Conservation (phyloP, 2,113 vertebrate species). For the Neofelis nebulosa region DNA sequence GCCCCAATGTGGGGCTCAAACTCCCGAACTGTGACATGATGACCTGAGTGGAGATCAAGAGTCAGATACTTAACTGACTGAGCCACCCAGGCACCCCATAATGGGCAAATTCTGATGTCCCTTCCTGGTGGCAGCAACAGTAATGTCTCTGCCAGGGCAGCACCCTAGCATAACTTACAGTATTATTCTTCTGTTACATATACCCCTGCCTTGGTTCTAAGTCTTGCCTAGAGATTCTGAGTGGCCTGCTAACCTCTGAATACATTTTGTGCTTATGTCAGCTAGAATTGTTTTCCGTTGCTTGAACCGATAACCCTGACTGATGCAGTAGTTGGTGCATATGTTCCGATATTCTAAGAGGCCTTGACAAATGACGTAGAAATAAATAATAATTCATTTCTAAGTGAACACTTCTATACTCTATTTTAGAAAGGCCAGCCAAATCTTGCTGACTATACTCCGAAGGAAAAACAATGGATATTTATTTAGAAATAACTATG, state of each 20-base stretch:
- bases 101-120: background rate
- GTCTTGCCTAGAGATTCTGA: background rate
- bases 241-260: background rate
- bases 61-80: no score
- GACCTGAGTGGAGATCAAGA: no score
- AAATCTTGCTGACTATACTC: background rate
- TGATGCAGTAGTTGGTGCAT: background rate
- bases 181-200: background rate
- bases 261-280: background rate
- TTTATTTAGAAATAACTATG: constrained; percentile 25
- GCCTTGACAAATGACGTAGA: background rate
- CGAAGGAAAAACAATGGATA: background rate
- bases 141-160: background rate
- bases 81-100: no score
- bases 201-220: background rate
- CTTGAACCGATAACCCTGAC: background rate
- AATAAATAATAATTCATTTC: background rate
- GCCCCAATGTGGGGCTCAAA: no score
- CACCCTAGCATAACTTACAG: background rate
- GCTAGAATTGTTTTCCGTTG: background rate
- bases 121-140: no score
- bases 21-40: no score
- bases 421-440: background rate
- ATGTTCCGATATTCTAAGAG: background rate
- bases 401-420: background rate